phyloP scores from a whole-genome alignment of 1,140 invertebrate genomes.

The Adelges cooleyi region DNA sequence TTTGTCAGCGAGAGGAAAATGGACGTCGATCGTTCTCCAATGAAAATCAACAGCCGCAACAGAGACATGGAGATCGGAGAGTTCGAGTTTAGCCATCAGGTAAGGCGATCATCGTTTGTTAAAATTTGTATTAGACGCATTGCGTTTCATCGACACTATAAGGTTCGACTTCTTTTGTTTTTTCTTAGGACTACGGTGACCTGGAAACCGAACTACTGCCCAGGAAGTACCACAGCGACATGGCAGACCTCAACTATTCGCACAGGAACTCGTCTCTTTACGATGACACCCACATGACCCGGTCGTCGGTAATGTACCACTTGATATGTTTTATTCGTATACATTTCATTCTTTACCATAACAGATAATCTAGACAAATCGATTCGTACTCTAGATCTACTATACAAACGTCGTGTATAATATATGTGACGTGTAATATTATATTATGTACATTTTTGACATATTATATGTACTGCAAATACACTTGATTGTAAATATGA shows the following conservation, averaged over 20 bases:
- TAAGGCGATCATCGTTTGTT: too few species aligned
- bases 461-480: too few species aligned
- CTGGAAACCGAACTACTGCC: slow-evolving; percentile 24
- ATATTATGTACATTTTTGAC: too few species aligned
- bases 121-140: too few species aligned
- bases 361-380: too few species aligned
- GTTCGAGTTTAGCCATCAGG: slow-evolving; percentile 20
- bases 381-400: too few species aligned
- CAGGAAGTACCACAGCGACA: slow-evolving; percentile 20
- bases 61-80: slow-evolving; percentile 20
- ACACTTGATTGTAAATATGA: too few species aligned
- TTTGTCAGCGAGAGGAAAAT: neutral
- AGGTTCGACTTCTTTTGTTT: neutral
- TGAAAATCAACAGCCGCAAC: slow-evolving; percentile 5
- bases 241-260: slow-evolving; percentile 4
- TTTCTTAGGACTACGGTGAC: slow-evolving; percentile 25
- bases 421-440: too few species aligned
- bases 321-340: too few species aligned
- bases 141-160: too few species aligned
- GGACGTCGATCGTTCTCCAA: neutral
- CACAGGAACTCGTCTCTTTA: slow-evolving; percentile 9
- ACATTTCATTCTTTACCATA: too few species aligned
- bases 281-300: slow-evolving; percentile 22
- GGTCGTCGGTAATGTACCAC: slow-evolving; percentile 25
- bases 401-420: too few species aligned